Evolutionary conservation across 1,140 invertebrate genomes (phyloP).

Genomic region (Musca domestica): DNA sequence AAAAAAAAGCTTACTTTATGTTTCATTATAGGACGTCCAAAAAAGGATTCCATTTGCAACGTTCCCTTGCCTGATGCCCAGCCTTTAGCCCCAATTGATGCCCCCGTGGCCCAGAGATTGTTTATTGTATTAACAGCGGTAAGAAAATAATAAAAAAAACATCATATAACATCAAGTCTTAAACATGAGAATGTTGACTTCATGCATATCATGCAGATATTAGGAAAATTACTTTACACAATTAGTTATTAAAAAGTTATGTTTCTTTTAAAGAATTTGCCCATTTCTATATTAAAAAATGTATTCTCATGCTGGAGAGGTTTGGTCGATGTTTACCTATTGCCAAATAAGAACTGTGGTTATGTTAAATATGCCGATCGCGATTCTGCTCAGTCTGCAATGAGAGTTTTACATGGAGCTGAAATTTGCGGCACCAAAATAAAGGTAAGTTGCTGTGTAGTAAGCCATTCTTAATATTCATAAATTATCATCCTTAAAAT

Average conservation of each 20-base stretch:
- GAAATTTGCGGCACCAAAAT: slow-evolving; percentile 74
- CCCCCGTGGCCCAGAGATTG: slow-evolving; percentile 51
- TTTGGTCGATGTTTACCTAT: slow-evolving; percentile 85
- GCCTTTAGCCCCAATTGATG: slow-evolving; percentile 71
- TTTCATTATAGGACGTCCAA: slow-evolving; percentile 33
- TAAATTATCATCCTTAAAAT: slow-evolving; percentile 41
- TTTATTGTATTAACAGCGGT: slow-evolving; percentile 49
- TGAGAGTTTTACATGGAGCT: slow-evolving; percentile 68
- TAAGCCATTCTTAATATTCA: not conserved
- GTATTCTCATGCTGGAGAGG: slow-evolving; percentile 88
- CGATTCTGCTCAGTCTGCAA: slow-evolving; percentile 65
- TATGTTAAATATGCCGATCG: slow-evolving; percentile 84
- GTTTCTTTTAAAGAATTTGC: slow-evolving; percentile 66
- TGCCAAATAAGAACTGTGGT: slow-evolving; percentile 85
- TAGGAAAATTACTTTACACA: slow-evolving; percentile 1
- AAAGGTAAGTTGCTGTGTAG: slow-evolving; percentile 32
- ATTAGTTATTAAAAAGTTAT: slow-evolving; percentile 52
- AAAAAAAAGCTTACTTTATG: not conserved
- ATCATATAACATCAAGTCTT: too few relatives aligned
- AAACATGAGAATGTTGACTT: too few relatives aligned
- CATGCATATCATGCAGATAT: too few relatives aligned
- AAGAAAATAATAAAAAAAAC: too few relatives aligned
- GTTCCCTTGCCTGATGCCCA: slow-evolving; percentile 71
- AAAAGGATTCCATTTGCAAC: slow-evolving; percentile 57
- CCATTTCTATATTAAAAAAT: slow-evolving; percentile 76